Evolutionary conservation across 2,797 vertebrate genomes (phyloP).

Genomic region (Spheniscus humboldti): DNA sequence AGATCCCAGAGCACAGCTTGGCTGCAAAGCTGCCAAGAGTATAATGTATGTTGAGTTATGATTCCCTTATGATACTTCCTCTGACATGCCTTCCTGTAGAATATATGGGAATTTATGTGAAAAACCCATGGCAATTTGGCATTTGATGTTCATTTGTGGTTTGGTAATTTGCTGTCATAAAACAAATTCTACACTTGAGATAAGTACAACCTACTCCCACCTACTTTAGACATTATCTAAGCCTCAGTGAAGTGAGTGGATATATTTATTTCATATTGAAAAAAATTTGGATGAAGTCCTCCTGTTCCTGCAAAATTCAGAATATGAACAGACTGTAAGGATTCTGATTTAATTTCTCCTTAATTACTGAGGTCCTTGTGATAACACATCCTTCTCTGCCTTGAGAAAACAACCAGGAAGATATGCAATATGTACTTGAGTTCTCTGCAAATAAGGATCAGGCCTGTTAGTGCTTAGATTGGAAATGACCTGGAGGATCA

Average conservation of each 20-base stretch:
- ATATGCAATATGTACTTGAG: neutral
- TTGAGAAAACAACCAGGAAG: neutral
- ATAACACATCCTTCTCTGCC: neutral
- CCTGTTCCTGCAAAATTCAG: neutral
- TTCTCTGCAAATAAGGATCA: neutral
- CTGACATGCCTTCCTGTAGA: neutral
- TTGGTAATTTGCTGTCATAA: neutral
- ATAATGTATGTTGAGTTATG: neutral
- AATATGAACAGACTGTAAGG: neutral
- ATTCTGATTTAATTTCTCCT: neutral
- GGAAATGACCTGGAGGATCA: neutral
- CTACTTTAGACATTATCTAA: neutral
- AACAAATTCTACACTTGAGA: neutral
- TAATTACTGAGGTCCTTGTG: neutral
- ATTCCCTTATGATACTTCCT: neutral
- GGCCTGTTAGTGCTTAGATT: neutral
- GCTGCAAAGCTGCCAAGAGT: neutral
- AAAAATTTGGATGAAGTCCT: neutral
- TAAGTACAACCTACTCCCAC: neutral
- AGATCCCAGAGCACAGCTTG: neutral
- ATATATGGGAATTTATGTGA: neutral
- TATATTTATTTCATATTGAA: neutral
- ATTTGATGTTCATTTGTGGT: neutral
- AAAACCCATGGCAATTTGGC: neutral
- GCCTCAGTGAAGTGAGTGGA: neutral